Base-by-base conservation (phyloP, 2,797 vertebrate species). In the Knipowitschia caucasica region DNA sequence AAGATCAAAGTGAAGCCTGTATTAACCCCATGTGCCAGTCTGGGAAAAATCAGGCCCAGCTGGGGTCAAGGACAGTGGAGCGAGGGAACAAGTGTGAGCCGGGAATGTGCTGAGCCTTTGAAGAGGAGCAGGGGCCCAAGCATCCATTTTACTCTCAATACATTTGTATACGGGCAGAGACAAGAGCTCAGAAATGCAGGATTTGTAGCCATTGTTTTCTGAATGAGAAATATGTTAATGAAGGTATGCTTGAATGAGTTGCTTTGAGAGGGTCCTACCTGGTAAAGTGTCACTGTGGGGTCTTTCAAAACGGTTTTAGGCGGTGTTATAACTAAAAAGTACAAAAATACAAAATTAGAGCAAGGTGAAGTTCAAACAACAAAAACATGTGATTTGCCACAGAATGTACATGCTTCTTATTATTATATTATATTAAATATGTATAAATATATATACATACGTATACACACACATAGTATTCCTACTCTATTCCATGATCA, bases 11-110 rank as follows among this genome's bases (percentile, higher is more conserved):
- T 44, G 5, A 64, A 69, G 70, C 69, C 76, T 83, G 76, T 87
- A 84, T 86, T 83, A 88, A 84, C 81, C 80, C 82, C 84, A 84
- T 86, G 85, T 86, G 84, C 85, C 86, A 86, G 82, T 84, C 86
- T 86, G 85, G 85, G 79, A 78, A 77, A 83, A 89, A 90, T 88
- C 78, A 89, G 88, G 79, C 79, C 81, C 88, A 88, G 86, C 84
- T 89, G 85, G 82, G 88, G 86, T 86, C 83, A 84, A 83, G 83
- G 84, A 81, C 73, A 80, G 77, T 77, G 71, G 74, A 77, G 75
- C 59, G 47, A 59, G 66, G 56, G 55, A 67, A 64, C 66, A 67
- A 78, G 75, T 75, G 75, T 62, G 62, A 72, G 80, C 56, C 2
- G 54, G 68, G 78, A 73, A 78, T 78, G 79, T 53, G 62, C 53